Conservation (phyloP, 2,888 invertebrate species). For the Microdon myrmicae region DNA sequence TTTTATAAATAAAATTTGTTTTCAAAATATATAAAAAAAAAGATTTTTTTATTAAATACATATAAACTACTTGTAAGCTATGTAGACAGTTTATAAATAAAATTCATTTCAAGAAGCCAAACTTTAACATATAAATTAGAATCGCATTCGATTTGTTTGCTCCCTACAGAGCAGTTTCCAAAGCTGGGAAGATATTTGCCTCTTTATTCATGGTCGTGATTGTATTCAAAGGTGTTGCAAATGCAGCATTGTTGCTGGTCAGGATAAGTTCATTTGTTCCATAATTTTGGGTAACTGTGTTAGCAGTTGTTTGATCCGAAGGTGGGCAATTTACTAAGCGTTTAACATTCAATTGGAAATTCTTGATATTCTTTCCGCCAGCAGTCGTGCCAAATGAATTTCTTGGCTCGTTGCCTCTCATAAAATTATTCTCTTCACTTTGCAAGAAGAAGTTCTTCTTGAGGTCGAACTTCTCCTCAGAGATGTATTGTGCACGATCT, state of each 20-base stretch:
- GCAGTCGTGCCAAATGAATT: conserved; percentile 12
- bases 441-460: conserved; percentile 66
- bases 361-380: conserved; percentile 14
- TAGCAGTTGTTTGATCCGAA: neutral
- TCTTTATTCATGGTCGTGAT: conserved; percentile 32
- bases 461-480: conserved; percentile 60
- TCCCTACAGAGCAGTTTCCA: conserved; percentile 44
- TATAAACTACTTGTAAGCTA: conserved; percentile 52
- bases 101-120: conserved; percentile 29
- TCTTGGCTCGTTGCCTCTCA: conserved; percentile 65
- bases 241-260: conserved; percentile 37
- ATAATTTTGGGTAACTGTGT: conserved; percentile 16
- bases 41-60: conserved; percentile 38
- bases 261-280: conserved; percentile 34
- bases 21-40: conserved; percentile 42
- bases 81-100: conserved; percentile 41
- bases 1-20: conserved; percentile 43
- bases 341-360: conserved; percentile 1
- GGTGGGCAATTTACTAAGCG: conserved; percentile 6
- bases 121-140: conserved; percentile 50
- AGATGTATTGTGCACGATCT: conserved; percentile 48
- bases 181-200: conserved; percentile 35
- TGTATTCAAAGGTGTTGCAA: conserved; percentile 26
- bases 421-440: conserved; percentile 67
- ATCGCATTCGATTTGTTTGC: conserved; percentile 5